Conservation (phyloP, 2,113 vertebrate species). For the Corythoichthys haematopterus region DNA sequence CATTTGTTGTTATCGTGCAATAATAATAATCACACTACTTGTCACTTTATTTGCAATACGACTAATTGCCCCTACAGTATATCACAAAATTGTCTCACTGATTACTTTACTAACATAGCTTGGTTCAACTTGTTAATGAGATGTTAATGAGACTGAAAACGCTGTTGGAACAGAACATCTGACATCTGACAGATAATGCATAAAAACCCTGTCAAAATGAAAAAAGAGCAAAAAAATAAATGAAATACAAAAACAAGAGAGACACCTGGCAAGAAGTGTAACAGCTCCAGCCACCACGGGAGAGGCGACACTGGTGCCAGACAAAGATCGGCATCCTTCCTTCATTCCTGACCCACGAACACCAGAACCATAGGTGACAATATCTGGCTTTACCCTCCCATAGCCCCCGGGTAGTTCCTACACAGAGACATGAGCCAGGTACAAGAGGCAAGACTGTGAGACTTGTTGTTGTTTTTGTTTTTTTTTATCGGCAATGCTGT, state of each 20-base stretch:
- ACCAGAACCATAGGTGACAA: slow-evolving; percentile 94
- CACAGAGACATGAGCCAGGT: slow-evolving; percentile 2
- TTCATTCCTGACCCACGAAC: slow-evolving; percentile 96
- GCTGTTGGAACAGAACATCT: not conserved
- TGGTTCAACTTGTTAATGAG: no score
- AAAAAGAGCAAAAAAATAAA: not conserved
- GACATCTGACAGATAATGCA: not conserved
- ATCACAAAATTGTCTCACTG: no score
- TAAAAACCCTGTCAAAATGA: not conserved
- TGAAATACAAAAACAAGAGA: not conserved
- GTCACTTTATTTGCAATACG: no score
- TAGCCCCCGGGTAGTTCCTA: slow-evolving; percentile 96
- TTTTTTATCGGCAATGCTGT: no score
- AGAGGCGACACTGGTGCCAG: slow-evolving; percentile 96
- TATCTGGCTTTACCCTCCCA: slow-evolving; percentile 92
- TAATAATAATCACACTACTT: no score
- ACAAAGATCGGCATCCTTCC: slow-evolving; percentile 93
- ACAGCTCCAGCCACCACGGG: slow-evolving; percentile 96
- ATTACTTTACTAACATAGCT: no score
- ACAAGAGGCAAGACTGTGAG: not conserved
- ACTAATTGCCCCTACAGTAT: no score
- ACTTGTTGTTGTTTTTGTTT: not conserved
- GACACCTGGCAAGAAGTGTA: slow-evolving; percentile 86
- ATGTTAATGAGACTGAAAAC: no score
- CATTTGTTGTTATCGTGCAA: no score